Evolutionary conservation across 2,113 vertebrate genomes (phyloP).

Genomic region (Burhinus bistriatus): DNA sequence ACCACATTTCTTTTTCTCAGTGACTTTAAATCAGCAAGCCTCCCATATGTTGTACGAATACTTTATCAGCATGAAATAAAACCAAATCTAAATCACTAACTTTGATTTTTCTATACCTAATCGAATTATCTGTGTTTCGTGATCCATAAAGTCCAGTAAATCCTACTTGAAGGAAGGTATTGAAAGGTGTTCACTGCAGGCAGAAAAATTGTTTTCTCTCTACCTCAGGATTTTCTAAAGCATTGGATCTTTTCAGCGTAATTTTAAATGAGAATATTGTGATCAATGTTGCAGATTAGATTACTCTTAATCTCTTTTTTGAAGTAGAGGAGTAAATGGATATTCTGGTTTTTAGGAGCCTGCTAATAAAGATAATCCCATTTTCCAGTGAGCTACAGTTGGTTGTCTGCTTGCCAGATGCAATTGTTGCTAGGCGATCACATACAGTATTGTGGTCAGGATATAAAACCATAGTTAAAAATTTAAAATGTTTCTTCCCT

Average conservation of each 20-base stretch:
- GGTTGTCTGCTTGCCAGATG: slow-evolving; percentile 21
- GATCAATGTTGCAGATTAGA: neutral
- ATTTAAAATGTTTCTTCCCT: neutral
- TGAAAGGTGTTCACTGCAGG: neutral
- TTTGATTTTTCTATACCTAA: neutral
- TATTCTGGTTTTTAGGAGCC: slow-evolving; percentile 22
- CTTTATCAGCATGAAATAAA: neutral
- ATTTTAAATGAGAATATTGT: neutral
- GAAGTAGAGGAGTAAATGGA: neutral
- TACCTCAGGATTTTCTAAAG: neutral
- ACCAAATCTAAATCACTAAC: neutral
- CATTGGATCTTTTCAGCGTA: neutral
- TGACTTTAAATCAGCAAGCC: neutral
- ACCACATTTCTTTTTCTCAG: neutral
- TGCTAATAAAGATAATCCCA: slow-evolving; percentile 54
- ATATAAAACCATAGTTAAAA: neutral
- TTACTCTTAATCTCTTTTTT: slow-evolving; percentile 35
- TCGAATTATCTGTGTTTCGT: neutral
- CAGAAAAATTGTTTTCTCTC: neutral
- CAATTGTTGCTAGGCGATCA: neutral
- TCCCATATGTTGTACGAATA: neutral
- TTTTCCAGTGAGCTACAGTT: slow-evolving; percentile 39
- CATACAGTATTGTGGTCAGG: neutral
- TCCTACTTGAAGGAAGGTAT: neutral
- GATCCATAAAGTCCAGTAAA: neutral